Evolutionary conservation across 2,888 invertebrate genomes (phyloP), one percentile per base, ranked within the genome.

Genomic region (Drosophila leonis): DNA sequence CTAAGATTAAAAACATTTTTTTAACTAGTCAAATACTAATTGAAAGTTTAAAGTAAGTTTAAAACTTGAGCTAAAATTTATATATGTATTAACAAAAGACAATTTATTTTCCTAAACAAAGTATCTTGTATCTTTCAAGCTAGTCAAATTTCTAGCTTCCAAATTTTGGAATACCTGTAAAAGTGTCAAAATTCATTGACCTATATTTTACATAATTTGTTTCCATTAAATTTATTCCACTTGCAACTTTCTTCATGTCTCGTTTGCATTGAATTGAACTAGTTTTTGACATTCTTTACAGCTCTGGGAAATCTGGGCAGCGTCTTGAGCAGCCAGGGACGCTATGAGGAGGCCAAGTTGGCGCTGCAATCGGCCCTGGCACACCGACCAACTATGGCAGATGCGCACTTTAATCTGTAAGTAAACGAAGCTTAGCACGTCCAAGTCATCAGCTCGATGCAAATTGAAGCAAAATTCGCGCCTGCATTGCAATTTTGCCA

Each of bases 351-450:
- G 94, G 99, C 99, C 56, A 98, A 98, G 94, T 95, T 95, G 91
- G 98, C 98, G 61, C 98, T 98, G 93, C 95, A 97, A 92, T 96
- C 96, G 93, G 99, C 99, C 68, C 95, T 99, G 18, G 39, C 33
- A 94, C 95, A 98, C 92, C 67, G 96, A 97, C 88, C 68, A 24
- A 98, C 98, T 94, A 99, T 99, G 98, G 98, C 99, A 65, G 99
- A 99, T 94, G 98, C 98, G 69, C 98, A 99, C 94, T 99, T 99
- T 94, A 99, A 99, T 94, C 95, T 98, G 98, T 98, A 94, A 98
- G 98, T 97, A 93, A 75, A 72, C 72, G 66, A 59, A 66, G 62
- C 72, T 61, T 71, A 33, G 39, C 82, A 78, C 82, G 70, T 84
- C 56, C 56, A 44, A 66, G 62, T 67, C 67, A 52, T 63, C 74